Base-by-base conservation (phyloP, 2,797 vertebrate species). In the Etheostoma perlongum region DNA sequence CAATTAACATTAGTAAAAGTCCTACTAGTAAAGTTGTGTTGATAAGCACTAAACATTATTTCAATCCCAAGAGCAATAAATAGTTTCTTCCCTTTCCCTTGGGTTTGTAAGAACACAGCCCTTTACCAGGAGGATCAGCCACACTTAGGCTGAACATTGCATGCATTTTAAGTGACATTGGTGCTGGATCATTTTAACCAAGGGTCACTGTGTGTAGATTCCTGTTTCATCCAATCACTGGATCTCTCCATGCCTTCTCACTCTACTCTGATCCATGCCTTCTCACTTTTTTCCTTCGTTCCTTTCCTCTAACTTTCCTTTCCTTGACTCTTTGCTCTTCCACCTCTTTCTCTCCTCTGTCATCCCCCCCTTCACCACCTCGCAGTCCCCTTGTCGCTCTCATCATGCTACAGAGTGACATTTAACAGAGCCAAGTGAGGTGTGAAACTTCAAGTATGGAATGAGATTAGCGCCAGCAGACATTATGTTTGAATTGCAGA, bases 351-450 rank as follows among this genome's bases (percentile, higher is more conserved):
- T 64, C 44, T 61, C 46, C 54, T 47, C 18, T 52, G 27, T 30
- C 27, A 30, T 27, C 13, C 27, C 13, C 79, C 40, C 7, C 21
- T 48, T 36, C 49, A 30, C 60, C 76, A 27, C 65, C 67, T 74
- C 61, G 21, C 63, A 52, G 52, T 69, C 18, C 55, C 27, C 30
- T 57, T 44, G 15, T 47, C 57, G 18, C 40, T 64, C 57, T 76
- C 66, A 78, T 83, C 74, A 67, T 65, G 33, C 46, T 51, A 47
- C 14, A 63, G 6, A 68, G 62, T 74, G 70, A 72, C 63, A 54
- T 80, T 76, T 67, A 81, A 79, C 74, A 58, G 67, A 76, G 70
- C 54, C 77, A 70, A 65, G 25, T 67, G 55, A 33, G 42, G 21
- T 73, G 61, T 67, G 61, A 55, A 78, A 73, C 69, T 6, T 70